phyloP scores from a whole-genome alignment of 1,140 invertebrate species.

The Pseudomyrmex flavicornis region DNA sequence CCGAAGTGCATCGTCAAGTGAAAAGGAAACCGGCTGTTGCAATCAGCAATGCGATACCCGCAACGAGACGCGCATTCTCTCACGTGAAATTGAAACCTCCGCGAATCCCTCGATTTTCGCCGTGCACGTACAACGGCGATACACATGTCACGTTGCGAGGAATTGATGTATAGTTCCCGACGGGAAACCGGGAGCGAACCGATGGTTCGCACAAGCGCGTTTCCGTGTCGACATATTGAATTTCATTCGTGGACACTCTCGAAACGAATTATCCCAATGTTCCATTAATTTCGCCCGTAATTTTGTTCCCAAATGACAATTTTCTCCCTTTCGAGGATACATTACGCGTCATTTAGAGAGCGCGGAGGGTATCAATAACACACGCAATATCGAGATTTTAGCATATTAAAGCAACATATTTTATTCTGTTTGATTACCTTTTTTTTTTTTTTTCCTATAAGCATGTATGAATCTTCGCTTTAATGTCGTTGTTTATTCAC shows the following conservation, averaged over 20 bases:
- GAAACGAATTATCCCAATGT: neutral
- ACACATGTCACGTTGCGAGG: slow-evolving; percentile 19
- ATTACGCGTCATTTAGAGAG: neutral
- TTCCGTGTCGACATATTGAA: slow-evolving; percentile 36
- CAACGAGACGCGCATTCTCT: neutral
- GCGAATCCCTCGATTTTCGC: neutral
- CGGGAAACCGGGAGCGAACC: neutral
- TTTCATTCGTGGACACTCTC: neutral
- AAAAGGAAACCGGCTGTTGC: slow-evolving; percentile 26
- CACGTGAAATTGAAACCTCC: slow-evolving; percentile 41
- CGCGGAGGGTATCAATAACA: neutral
- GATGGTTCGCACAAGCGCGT: neutral
- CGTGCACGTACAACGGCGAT: neutral
- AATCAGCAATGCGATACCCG: slow-evolving; percentile 30
- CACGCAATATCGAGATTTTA: too few species aligned
- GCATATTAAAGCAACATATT: too few species aligned
- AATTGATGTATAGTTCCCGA: slow-evolving; percentile 5
- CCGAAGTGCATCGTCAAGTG: slow-evolving; percentile 16
- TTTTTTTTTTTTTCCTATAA: neutral
- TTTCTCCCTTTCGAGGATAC: neutral
- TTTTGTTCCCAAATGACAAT: neutral
- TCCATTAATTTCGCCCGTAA: slow-evolving; percentile 14
- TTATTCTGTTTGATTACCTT: neutral
- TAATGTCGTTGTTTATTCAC: too few species aligned
- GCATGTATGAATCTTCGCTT: too few species aligned